Conservation (phyloP, 2,888 invertebrate species). For the Ectobius pallidus region DNA sequence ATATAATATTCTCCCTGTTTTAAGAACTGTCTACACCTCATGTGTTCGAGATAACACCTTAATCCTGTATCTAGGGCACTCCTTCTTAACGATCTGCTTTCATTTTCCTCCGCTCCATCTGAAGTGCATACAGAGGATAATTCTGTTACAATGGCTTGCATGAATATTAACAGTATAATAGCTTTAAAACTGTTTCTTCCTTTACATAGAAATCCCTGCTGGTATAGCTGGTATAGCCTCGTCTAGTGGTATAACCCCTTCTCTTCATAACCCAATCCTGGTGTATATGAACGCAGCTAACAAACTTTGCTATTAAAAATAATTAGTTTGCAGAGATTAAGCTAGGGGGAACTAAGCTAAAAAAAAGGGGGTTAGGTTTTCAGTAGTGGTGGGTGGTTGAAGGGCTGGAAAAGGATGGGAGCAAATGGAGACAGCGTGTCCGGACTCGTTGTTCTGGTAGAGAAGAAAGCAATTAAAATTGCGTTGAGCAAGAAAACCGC, state of each 20-base stretch:
- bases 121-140: not conserved
- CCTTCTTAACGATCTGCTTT: too few species aligned
- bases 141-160: not conserved
- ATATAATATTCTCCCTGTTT: too few species aligned
- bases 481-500: not conserved
- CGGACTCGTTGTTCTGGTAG: not conserved
- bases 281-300: slow-evolving; percentile 11
- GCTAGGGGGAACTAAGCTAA: not conserved
- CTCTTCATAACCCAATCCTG: not conserved
- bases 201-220: not conserved
- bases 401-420: not conserved
- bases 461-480: not conserved
- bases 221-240: not conserved
- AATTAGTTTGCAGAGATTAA: slow-evolving; percentile 31
- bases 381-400: not conserved
- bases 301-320: slow-evolving; percentile 35
- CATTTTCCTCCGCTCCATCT: too few species aligned
- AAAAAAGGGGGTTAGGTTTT: too few species aligned
- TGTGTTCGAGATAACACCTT: too few species aligned
- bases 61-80: too few species aligned
- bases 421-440: not conserved
- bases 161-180: not conserved
- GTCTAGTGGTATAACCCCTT: not conserved
- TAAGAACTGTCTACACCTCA: too few species aligned
- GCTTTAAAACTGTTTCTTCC: not conserved